A percentile compares a stretch with the other conserved stretches of the same genome.
Evolutionary conservation across 2,888 invertebrate species (phyloP).

Genomic region (Therioaphis trifolii): DNA sequence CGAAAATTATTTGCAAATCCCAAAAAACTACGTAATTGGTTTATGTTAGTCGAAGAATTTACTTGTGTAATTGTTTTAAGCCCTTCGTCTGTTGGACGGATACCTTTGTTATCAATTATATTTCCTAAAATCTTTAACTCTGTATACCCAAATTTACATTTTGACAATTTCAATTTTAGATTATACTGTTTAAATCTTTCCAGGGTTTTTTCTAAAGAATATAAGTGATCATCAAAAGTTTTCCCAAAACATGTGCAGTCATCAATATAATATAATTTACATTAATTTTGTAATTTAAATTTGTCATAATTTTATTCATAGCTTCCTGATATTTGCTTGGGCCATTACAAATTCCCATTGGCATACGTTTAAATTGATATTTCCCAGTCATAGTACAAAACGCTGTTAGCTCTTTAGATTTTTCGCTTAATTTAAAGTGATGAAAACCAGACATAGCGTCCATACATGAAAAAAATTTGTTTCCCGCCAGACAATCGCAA

Average conservation of each 20-base stretch:
- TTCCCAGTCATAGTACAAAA: neutral
- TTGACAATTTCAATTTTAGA: neutral
- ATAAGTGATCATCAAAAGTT: neutral
- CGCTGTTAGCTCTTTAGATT: neutral
- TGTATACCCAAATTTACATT: constrained; percentile 13
- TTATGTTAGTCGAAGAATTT: neutral
- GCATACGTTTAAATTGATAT: neutral
- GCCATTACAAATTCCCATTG: neutral
- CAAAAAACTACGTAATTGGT: constrained; percentile 6
- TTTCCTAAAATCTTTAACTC: constrained; percentile 5
- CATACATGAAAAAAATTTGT: no score
- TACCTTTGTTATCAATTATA: neutral
- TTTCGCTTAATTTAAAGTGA: neutral
- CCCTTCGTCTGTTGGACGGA: neutral
- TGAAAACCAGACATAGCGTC: no score
- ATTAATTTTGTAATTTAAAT: constrained; percentile 8
- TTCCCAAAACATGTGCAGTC: neutral
- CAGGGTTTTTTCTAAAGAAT: neutral
- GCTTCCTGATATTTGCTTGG: neutral
- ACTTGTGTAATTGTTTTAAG: neutral
- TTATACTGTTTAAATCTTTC: neutral
- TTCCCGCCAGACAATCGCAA: no score
- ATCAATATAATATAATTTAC: neutral
- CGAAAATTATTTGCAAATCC: neutral
- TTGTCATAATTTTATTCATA: constrained; percentile 26